Percentiles rank a stretch among this genome's conserved stretches.
These are phyloP conservation scores for western clawed frog (Xenopus tropicalis) DNA, from an alignment of 2,113 vertebrate genomes.

Conservation along the genomic window DNA sequence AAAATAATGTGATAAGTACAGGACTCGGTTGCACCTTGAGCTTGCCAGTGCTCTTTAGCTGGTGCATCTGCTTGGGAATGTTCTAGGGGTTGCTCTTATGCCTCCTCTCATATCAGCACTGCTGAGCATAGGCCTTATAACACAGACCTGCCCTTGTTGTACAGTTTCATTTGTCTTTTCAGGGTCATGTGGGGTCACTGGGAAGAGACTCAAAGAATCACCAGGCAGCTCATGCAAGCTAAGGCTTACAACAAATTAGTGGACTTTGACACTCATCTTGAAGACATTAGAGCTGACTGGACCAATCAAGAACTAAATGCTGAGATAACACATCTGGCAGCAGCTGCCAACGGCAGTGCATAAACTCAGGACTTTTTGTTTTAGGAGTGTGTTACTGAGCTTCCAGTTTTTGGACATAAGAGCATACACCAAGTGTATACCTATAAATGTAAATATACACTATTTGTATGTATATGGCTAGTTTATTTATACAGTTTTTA, in stretches of 20 bases:
- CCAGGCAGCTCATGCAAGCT: slow-evolving; percentile 70
- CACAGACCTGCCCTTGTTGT: too few species aligned
- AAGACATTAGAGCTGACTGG: slow-evolving; percentile 88
- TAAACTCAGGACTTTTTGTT: slow-evolving; percentile 46
- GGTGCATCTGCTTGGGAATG: too few species aligned
- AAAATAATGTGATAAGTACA: too few species aligned
- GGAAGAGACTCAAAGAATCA: slow-evolving; percentile 77
- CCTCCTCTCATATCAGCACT: too few species aligned
- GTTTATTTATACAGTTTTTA: too few species aligned
- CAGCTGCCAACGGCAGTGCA: slow-evolving; percentile 72
- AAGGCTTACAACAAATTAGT: slow-evolving; percentile 73
- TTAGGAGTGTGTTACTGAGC: neutral
- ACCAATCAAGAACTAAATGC: slow-evolving; percentile 82
- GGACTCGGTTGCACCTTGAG: too few species aligned
- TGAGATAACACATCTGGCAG: slow-evolving; percentile 73
- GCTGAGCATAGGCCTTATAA: too few species aligned
- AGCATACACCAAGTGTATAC: neutral
- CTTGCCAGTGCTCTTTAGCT: too few species aligned
- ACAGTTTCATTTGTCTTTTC: slow-evolving; percentile 11
- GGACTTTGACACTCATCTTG: slow-evolving; percentile 85
- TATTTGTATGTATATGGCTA: neutral
- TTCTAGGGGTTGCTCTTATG: too few species aligned
- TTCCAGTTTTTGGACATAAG: neutral
- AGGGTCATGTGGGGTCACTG: slow-evolving; percentile 90
- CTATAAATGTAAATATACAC: neutral